phyloP scores from a whole-genome alignment of 2,888 invertebrate genomes.

The Helobdella robusta region DNA sequence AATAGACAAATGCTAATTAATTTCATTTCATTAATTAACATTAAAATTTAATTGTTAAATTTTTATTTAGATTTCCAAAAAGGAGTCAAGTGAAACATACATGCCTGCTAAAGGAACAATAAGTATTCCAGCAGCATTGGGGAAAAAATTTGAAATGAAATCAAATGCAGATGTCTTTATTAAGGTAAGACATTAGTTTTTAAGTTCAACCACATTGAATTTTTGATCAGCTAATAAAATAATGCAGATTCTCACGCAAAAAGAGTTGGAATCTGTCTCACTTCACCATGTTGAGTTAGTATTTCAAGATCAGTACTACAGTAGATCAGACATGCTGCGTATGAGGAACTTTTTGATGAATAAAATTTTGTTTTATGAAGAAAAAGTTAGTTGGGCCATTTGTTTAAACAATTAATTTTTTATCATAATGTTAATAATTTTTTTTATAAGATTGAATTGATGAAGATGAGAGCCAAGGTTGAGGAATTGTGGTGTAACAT shows the following conservation, averaged over 20 bases:
- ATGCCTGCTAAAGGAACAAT: constrained; percentile 3
- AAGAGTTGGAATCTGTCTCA: constrained; percentile 65
- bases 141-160: constrained; percentile 25
- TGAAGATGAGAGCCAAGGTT: constrained; percentile 58
- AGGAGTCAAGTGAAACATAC: neutral
- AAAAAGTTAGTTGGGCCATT: neutral
- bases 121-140: constrained; percentile 20
- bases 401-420: neutral
- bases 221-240: too few species aligned
- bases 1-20: too few species aligned
- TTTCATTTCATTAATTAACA: too few species aligned
- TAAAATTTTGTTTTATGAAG: constrained; percentile 27
- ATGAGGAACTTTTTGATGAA: constrained; percentile 74
- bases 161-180: constrained; percentile 9
- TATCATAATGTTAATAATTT: constrained; percentile 14
- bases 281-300: constrained; percentile 80
- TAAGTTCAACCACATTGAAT: too few species aligned
- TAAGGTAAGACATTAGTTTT: neutral
- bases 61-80: neutral
- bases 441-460: constrained; percentile 66
- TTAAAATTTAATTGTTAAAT: neutral
- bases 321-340: constrained; percentile 96
- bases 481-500: constrained; percentile 87
- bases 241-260: constrained; percentile 30
- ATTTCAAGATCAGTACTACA: constrained; percentile 95